phyloP scores from a whole-genome alignment of 2,888 invertebrate species.

The Autographa gamma region DNA sequence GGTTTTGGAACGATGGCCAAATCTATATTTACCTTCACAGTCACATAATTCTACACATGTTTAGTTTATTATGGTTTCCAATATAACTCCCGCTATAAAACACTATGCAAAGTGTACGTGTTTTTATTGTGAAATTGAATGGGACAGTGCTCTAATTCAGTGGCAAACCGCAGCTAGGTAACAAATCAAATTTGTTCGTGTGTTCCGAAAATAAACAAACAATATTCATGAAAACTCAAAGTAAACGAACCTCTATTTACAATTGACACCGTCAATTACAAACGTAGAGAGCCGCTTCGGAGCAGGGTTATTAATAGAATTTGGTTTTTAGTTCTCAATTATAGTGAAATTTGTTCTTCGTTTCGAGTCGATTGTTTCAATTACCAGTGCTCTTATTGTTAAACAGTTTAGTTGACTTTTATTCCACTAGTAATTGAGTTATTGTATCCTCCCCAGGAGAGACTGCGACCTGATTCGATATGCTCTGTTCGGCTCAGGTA shows the following conservation, averaged over 20 bases:
- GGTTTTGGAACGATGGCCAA: neutral
- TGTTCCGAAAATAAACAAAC: conserved; percentile 13
- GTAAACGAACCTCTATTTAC: conserved; percentile 20
- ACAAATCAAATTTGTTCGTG: conserved; percentile 22
- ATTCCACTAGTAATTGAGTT: conserved; percentile 36
- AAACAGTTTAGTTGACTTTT: conserved; percentile 38
- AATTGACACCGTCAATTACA: conserved; percentile 7
- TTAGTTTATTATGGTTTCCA: neutral
- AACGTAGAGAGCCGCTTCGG: conserved; percentile 10
- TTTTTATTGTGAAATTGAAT: conserved; percentile 7
- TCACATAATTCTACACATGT: conserved; percentile 2
- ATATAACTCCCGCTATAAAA: conserved; percentile 2
- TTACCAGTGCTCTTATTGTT: conserved; percentile 21
- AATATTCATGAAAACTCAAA: conserved; percentile 18
- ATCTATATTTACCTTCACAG: neutral
- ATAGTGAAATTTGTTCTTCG: conserved; percentile 21
- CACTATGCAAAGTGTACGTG: neutral
- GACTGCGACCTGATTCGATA: conserved; percentile 47
- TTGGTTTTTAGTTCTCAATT: conserved; percentile 9
- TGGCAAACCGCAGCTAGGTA: conserved; percentile 3
- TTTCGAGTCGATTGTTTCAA: conserved; percentile 24
- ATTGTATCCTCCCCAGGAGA: conserved; percentile 46
- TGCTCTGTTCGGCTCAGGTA: conserved; percentile 44
- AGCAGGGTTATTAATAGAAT: conserved; percentile 9
- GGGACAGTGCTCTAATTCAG: conserved; percentile 4